phyloP scores from a whole-genome alignment of 2,113 vertebrate species.

The Aix galericulata region DNA sequence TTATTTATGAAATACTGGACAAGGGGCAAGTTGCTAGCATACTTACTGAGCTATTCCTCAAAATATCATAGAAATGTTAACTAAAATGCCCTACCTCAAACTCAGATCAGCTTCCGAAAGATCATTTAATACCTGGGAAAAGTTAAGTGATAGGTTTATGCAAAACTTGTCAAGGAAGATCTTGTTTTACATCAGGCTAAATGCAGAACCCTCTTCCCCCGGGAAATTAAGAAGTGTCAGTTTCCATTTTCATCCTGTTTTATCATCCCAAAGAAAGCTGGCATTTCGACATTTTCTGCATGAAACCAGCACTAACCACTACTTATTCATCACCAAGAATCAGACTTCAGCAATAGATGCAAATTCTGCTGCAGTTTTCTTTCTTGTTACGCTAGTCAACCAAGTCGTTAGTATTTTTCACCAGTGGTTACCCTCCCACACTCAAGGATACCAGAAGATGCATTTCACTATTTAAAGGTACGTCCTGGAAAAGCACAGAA shows the following conservation, averaged over 20 bases:
- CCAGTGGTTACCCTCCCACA: not conserved
- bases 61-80: not conserved
- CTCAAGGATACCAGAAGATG: not conserved
- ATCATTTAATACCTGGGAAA: not conserved
- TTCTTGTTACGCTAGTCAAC: not conserved
- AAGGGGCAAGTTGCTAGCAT: not conserved
- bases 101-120: not conserved
- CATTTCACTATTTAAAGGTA: not conserved
- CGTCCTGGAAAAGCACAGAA: not conserved
- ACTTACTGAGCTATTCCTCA: not conserved
- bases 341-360: not conserved
- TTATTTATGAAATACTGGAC: conserved; percentile 24
- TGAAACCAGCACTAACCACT: not conserved
- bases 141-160: not conserved
- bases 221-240: not conserved
- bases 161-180: not conserved
- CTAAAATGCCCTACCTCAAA: not conserved
- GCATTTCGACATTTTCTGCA: not conserved
- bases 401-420: not conserved
- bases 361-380: not conserved
- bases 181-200: not conserved
- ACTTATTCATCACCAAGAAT: not conserved
- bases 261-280: not conserved
- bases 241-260: not conserved
- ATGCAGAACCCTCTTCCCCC: not conserved